A percentile compares a stretch with the other conserved stretches of the same genome.
phyloP scores from a whole-genome alignment of 1,140 invertebrate species.

The Notospermus geniculatus region DNA sequence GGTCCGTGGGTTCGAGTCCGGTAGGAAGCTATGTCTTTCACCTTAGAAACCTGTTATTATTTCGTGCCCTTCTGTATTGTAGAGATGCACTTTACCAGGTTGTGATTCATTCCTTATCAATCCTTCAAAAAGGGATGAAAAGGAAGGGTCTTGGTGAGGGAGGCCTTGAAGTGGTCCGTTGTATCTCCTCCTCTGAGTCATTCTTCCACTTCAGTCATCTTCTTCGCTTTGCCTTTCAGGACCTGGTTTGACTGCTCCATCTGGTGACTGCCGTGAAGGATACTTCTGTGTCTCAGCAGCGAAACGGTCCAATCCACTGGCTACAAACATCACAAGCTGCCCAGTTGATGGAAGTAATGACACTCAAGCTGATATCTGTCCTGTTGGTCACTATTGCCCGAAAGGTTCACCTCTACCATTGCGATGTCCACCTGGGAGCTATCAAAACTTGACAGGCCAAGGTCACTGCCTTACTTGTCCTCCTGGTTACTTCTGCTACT shows the following conservation, averaged over 20 bases:
- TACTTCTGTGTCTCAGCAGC: conserved; percentile 43
- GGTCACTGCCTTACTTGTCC: conserved; percentile 43
- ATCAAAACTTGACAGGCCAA: conserved; percentile 46
- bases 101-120: too few species aligned
- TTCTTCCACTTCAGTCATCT: too few species aligned
- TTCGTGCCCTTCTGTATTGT: too few species aligned
- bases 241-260: conserved; percentile 38
- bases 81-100: too few species aligned
- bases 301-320: conserved; percentile 39
- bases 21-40: too few species aligned
- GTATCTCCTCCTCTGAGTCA: too few species aligned
- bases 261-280: conserved; percentile 38
- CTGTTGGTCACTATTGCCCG: conserved; percentile 47
- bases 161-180: too few species aligned
- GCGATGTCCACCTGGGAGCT: conserved; percentile 45
- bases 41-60: too few species aligned
- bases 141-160: too few species aligned
- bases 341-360: conserved; percentile 41
- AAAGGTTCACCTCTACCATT: conserved; percentile 42
- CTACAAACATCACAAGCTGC: conserved; percentile 43
- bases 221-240: conserved; percentile 35
- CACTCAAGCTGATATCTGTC: conserved; percentile 46
- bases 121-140: too few species aligned
- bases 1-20: too few species aligned
- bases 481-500: conserved; percentile 44